Evolutionary conservation across 1,140 invertebrate genomes (phyloP).

Genomic region (Meloidogyne floridensis): DNA sequence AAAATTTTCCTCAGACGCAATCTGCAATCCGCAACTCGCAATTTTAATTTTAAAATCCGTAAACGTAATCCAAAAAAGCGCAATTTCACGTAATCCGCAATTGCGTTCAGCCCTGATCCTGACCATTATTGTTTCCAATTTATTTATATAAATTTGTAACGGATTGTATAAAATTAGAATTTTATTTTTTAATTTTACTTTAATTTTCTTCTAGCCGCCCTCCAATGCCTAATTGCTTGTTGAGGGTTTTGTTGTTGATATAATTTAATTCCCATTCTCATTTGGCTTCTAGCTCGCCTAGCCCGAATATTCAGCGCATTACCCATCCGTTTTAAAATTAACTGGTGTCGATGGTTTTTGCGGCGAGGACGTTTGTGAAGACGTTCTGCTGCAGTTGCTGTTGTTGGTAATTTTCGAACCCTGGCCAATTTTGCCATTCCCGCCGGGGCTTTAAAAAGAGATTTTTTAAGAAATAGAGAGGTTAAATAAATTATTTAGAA

Average conservation of each 20-base stretch:
- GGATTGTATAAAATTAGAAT: no score
- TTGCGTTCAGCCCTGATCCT: no score
- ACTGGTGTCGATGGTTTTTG: background rate
- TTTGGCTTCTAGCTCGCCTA: slow-evolving; percentile 50
- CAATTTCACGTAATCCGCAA: no score
- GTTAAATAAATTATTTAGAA: background rate
- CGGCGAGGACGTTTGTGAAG: slow-evolving; percentile 5
- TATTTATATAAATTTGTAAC: no score
- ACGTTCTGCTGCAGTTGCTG: background rate
- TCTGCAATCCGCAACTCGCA: no score
- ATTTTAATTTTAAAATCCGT: no score
- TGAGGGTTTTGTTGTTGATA: slow-evolving; percentile 64
- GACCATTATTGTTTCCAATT: no score
- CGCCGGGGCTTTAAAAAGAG: background rate
- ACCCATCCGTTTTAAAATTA: slow-evolving; percentile 21
- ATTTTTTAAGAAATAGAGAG: background rate
- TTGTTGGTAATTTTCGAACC: background rate
- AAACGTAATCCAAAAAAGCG: no score
- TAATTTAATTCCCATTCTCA: slow-evolving; percentile 61
- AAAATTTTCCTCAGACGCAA: no score
- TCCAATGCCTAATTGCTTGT: slow-evolving; percentile 61
- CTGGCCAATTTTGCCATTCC: slow-evolving; percentile 14
- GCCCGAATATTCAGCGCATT: slow-evolving; percentile 47
- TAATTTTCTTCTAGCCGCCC: slow-evolving; percentile 48
- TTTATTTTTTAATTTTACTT: slow-evolving; percentile 32